Evolutionary conservation across 2,797 vertebrate genomes (phyloP), one percentile per base, ranked within the genome.

Genomic region (Phalanger gymnotis): DNA sequence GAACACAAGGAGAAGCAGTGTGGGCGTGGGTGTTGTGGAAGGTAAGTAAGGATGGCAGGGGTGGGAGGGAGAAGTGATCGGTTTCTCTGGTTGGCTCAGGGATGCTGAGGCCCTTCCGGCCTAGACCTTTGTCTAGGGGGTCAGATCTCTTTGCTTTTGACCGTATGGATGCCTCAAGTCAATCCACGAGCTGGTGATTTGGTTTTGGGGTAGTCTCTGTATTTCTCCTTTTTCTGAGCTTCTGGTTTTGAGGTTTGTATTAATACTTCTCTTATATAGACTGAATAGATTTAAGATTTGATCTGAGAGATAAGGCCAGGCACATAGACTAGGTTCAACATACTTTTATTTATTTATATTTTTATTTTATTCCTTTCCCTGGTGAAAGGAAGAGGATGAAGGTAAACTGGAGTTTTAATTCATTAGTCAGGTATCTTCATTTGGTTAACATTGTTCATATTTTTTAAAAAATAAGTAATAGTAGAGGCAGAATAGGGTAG

Each of bases 1-100:
- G 99, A 99, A 99, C 98, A 99, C 99, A 0, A 98, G 99, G 87
- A 99, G 99, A 97, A 99, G 99, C 99, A 99, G 99, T 93, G 99
- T 99, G 97, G 99, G 99, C 2, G 99, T 99, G 14, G 99, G 99
- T 55, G 99, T 99, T 93, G 99, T 99, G 19, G 99, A 99, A 57
- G 99, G 99, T 99, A 98, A 99, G 98, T 96, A 97, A 96, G 5
- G 30, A 40, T 5, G 25, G 40, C 40, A 11, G 7, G 25, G 53
- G 91, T 1, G 5, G 90, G 6, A 11, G 30, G 0, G 47, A 96
- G 52, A 0, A 0, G 90, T 3, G 11, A 27, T 34, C 53, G 2
- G 14, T 4, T 93, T 81, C 31, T 47, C 0, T 27, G 5, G 81
- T 51, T 1, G 9, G 53, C 19, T 28, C 54, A 2, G 0, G 0